Conservation (phyloP, 2,113 vertebrate genomes). For the Pipa parva region DNA sequence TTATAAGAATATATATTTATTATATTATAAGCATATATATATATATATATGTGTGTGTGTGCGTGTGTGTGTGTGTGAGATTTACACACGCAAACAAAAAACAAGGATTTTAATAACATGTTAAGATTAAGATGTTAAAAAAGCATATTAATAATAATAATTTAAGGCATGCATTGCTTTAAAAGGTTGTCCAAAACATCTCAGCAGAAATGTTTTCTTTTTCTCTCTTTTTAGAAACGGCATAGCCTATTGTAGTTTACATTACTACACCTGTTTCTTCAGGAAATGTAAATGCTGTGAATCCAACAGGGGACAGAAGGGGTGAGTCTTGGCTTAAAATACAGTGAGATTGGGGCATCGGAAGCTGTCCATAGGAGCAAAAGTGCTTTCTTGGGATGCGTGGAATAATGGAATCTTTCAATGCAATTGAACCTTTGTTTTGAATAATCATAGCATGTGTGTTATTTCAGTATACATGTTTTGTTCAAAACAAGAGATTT, state of each 20-base stretch:
- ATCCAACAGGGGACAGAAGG: slow-evolving; percentile 57
- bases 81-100: too few species aligned
- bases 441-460: slow-evolving; percentile 43
- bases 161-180: slow-evolving; percentile 15
- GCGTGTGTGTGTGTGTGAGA: background rate
- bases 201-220: slow-evolving; percentile 44
- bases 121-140: background rate
- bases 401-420: slow-evolving; percentile 77
- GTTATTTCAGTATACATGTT: background rate
- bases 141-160: background rate
- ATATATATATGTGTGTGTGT: background rate
- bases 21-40: background rate
- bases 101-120: too few species aligned
- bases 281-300: slow-evolving; percentile 54
- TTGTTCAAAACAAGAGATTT: too few species aligned
- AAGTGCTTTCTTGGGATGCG: slow-evolving; percentile 66
- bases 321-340: slow-evolving; percentile 64
- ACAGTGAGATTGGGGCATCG: slow-evolving; percentile 58
- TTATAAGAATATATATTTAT: background rate
- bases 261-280: slow-evolving; percentile 63
- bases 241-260: slow-evolving; percentile 30
- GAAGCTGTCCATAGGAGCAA: slow-evolving; percentile 69
- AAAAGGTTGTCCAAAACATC: slow-evolving; percentile 12
- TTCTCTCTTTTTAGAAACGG: slow-evolving; percentile 11
- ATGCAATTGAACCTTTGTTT: slow-evolving; percentile 75